Conservation (phyloP, 2,888 invertebrate genomes). For the Drosophila eohydei region DNA sequence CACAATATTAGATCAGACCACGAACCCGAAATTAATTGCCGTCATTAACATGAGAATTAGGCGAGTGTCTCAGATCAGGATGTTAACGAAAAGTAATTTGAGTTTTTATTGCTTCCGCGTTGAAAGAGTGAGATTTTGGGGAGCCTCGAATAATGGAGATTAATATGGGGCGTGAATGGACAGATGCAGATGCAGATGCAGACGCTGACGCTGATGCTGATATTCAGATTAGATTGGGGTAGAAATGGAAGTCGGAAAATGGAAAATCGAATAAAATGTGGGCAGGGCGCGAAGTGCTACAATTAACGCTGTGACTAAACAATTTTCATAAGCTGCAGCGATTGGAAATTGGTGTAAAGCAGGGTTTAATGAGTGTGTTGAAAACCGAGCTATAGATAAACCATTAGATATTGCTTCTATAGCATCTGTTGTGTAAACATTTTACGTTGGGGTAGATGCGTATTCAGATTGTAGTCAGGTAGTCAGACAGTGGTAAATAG, state of each 20-base stretch:
- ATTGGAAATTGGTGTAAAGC: conserved; percentile 1
- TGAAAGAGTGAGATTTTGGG: conserved; percentile 54
- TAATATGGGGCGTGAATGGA: conserved; percentile 69
- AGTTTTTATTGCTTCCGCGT: conserved; percentile 79
- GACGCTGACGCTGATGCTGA: conserved; percentile 7
- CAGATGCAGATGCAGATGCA: conserved; percentile 38
- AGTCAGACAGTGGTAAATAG: not conserved
- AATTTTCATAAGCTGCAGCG: conserved; percentile 39
- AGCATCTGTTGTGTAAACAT: no score
- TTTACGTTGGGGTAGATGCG: not conserved
- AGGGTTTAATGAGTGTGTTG: not conserved
- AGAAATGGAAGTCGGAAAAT: not conserved
- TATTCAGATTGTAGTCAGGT: not conserved
- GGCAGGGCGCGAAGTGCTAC: conserved; percentile 32
- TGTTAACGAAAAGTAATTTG: conserved; percentile 77
- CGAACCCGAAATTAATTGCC: conserved; percentile 72
- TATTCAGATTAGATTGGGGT: conserved; percentile 18
- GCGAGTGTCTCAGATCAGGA: conserved; percentile 55
- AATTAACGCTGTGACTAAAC: conserved; percentile 72
- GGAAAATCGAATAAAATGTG: conserved; percentile 15
- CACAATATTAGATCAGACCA: conserved; percentile 24
- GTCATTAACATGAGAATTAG: conserved; percentile 71
- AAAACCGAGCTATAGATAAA: not conserved
- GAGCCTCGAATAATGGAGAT: conserved; percentile 67
- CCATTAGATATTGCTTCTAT: not conserved